Conservation (phyloP, 92 coral and sea anemone genomes). For the Galaxea fascicularis region DNA sequence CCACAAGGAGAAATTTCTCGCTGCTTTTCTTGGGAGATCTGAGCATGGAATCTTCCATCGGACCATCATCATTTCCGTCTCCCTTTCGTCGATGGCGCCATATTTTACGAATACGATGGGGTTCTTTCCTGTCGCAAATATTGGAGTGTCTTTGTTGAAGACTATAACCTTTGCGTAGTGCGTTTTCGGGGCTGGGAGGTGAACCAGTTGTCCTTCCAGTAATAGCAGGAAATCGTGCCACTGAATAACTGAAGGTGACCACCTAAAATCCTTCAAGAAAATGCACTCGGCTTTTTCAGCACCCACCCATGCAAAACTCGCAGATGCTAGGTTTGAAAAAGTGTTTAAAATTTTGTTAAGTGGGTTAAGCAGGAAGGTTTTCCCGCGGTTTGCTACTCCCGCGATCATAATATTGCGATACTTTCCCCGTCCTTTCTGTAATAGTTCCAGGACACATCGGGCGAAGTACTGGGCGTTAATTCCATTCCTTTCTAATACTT, state of each 20-base stretch:
- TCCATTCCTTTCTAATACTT: conserved; percentile 9
- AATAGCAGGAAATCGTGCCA: conserved; percentile 59
- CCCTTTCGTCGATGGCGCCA: conserved; percentile 23
- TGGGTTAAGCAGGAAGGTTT: not conserved
- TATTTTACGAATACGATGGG: not conserved
- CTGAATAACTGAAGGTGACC: conserved; percentile 12
- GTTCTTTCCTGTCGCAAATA: conserved; percentile 52
- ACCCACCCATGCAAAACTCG: conserved; percentile 2
- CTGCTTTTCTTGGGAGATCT: conserved; percentile 25
- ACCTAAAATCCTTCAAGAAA: conserved; percentile 22
- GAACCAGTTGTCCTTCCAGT: no score
- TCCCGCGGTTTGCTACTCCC: conserved; percentile 20
- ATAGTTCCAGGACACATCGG: conserved; percentile 16
- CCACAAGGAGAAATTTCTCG: not conserved
- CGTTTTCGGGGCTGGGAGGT: not conserved
- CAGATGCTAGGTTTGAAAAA: not conserved
- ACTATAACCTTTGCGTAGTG: conserved; percentile 11
- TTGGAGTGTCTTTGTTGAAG: conserved; percentile 36
- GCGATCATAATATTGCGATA: conserved; percentile 35
- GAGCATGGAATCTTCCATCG: conserved; percentile 31
- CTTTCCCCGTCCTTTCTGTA: conserved; percentile 44
- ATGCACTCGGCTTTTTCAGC: conserved; percentile 31
- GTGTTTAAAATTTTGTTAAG: not conserved
- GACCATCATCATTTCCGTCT: conserved; percentile 48
- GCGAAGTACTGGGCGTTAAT: conserved; percentile 7